Evolutionary conservation across 2,113 vertebrate species (phyloP).

Genomic region (Halcyon malimbica): DNA sequence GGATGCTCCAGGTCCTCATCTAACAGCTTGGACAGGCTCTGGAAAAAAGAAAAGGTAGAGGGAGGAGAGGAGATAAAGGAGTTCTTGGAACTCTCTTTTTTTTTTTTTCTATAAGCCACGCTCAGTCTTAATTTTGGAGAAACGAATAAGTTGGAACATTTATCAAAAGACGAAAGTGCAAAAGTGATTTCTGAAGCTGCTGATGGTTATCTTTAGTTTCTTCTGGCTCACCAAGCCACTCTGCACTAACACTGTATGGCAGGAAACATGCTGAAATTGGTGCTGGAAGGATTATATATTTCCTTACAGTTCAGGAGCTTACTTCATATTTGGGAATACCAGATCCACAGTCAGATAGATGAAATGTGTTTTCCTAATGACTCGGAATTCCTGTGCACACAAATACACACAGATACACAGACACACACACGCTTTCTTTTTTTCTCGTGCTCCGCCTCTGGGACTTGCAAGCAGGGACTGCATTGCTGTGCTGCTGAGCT

Average conservation of each 20-base stretch:
- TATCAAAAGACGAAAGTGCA: neutral
- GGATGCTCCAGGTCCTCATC: slow-evolving; percentile 52
- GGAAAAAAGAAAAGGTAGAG: neutral
- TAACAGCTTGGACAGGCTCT: slow-evolving; percentile 45
- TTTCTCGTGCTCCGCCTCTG: neutral
- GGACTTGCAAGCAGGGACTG: neutral
- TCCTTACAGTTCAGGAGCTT: neutral
- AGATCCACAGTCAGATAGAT: neutral
- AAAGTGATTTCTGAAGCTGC: neutral
- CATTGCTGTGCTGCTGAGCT: neutral
- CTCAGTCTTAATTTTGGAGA: neutral
- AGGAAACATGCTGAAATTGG: neutral
- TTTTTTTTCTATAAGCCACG: neutral
- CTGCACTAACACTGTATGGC: neutral
- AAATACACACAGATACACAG: neutral
- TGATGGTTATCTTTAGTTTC: neutral
- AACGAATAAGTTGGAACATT: neutral
- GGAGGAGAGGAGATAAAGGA: neutral
- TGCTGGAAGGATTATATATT: neutral
- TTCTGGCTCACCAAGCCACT: neutral
- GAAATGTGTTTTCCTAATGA: neutral
- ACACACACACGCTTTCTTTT: neutral
- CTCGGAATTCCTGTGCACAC: neutral
- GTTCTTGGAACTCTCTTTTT: neutral
- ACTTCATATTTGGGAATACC: neutral